phyloP scores from a whole-genome alignment of 2,888 invertebrate genomes.

The Aethes cnicana region DNA sequence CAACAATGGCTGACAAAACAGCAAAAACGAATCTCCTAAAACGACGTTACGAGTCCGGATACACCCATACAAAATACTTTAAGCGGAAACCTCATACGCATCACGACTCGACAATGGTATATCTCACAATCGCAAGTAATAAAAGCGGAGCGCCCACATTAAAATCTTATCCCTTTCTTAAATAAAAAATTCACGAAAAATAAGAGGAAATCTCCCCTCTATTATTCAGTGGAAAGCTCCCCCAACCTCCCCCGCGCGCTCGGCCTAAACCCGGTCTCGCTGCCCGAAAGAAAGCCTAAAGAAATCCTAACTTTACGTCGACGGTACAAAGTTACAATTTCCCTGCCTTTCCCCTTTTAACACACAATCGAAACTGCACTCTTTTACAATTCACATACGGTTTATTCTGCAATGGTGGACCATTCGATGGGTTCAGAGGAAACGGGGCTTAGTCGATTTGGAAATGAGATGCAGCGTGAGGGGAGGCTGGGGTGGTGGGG shows the following conservation, averaged over 20 bases:
- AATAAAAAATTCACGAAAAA: conserved; percentile 83
- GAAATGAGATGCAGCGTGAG: conserved; percentile 80
- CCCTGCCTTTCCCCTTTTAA: conserved; percentile 44
- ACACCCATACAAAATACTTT: conserved; percentile 75
- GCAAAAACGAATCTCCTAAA: conserved; percentile 58
- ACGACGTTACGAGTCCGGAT: conserved; percentile 65
- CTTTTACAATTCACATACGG: conserved; percentile 53
- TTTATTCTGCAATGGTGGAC: conserved; percentile 52
- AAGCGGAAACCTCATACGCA: conserved; percentile 79
- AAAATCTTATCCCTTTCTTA: conserved; percentile 83
- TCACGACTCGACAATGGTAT: conserved; percentile 73
- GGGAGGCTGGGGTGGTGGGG: conserved; percentile 48
- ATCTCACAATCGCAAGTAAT: conserved; percentile 77
- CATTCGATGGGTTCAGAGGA: conserved; percentile 34
- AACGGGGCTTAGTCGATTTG: conserved; percentile 50
- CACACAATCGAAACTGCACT: conserved; percentile 46
- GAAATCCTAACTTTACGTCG: conserved; percentile 69
- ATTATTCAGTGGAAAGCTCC: conserved; percentile 70
- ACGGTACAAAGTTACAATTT: conserved; percentile 69
- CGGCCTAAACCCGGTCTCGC: conserved; percentile 44
- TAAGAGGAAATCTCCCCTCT: conserved; percentile 75
- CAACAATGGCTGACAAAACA: conserved; percentile 40
- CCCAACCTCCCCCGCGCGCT: conserved; percentile 44
- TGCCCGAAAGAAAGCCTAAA: conserved; percentile 55
- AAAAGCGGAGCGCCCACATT: conserved; percentile 78